Evolutionary conservation across 2,888 invertebrate genomes (phyloP).

Genomic region (Heliconius aoede): DNA sequence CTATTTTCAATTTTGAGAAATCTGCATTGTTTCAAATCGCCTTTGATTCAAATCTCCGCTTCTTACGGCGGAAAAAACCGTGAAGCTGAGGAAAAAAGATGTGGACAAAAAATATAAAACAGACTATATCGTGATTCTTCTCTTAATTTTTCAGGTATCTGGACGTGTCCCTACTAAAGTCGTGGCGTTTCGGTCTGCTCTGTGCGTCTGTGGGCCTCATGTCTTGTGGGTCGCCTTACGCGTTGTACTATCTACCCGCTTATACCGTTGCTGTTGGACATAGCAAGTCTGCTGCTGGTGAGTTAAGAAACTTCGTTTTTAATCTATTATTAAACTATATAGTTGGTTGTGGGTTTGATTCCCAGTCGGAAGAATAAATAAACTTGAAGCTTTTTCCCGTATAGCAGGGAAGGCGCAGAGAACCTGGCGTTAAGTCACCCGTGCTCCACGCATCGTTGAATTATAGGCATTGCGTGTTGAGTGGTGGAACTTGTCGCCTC

Average conservation of each 20-base stretch:
- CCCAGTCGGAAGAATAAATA: too few species aligned
- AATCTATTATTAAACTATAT: not conserved
- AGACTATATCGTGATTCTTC: not conserved
- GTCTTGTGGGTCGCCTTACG: slow-evolving; percentile 91
- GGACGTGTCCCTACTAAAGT: slow-evolving; percentile 87
- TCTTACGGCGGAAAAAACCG: not conserved
- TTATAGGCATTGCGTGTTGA: not conserved
- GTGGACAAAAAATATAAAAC: not conserved
- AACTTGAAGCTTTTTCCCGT: too few species aligned
- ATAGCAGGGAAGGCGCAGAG: not conserved
- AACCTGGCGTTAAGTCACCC: not conserved
- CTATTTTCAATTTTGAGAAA: too few species aligned
- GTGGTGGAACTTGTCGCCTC: not conserved
- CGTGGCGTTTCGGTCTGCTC: slow-evolving; percentile 88
- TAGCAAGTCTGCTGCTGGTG: slow-evolving; percentile 81
- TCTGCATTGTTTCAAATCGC: too few species aligned
- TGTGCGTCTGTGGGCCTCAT: slow-evolving; percentile 89
- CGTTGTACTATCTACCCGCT: slow-evolving; percentile 89
- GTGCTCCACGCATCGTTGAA: not conserved
- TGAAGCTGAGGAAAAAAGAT: not conserved
- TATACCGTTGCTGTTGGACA: slow-evolving; percentile 88
- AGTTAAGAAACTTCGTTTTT: slow-evolving; percentile 8
- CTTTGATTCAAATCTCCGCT: too few species aligned
- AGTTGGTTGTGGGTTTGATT: too few species aligned
- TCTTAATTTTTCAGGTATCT: slow-evolving; percentile 80